Base-by-base conservation (phyloP, 2,888 invertebrate species). In the Rhagonycha fulva region DNA sequence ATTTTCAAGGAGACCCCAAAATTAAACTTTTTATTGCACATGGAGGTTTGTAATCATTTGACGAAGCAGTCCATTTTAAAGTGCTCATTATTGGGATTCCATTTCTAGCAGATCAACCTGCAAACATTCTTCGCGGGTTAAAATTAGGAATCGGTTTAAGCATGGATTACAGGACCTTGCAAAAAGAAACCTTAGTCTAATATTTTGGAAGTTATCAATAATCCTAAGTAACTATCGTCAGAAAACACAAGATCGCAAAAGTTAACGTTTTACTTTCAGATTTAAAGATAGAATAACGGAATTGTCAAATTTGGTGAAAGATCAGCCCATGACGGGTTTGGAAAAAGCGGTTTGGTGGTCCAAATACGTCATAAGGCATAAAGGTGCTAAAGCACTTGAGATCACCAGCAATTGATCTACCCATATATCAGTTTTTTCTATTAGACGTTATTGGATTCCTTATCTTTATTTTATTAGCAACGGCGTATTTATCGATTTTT, bases 261-360 rank as follows among this genome's bases (percentile, higher is more conserved):
- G 11, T 24, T 63, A 12, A 63, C 12, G 63, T n/a, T n/a, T n/a
- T n/a, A n/a, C n/a, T n/a, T n/a, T n/a, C n/a, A n/a, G n/a, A n/a
- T n/a, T n/a, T n/a, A n/a, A n/a, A n/a, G n/a, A n/a, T n/a, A n/a
- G n/a, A n/a, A n/a, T n/a, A n/a, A n/a, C n/a, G n/a, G n/a, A n/a
- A n/a, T n/a, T n/a, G n/a, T n/a, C n/a, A n/a, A n/a, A n/a, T n/a
- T n/a, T n/a, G n/a, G n/a, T n/a, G n/a, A n/a, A n/a, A n/a, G n/a
- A n/a, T n/a, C n/a, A n/a, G n/a, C n/a, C n/a, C n/a, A n/a, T n/a
- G n/a, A n/a, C n/a, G n/a, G n/a, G n/a, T n/a, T n/a, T n/a, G n/a
- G n/a, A n/a, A n/a, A n/a, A n/a, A n/a, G n/a, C 84, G 9, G 78
- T 84, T 24, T 84, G 84, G 81, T 84, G 83, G 82, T 82, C 82